These are phyloP conservation scores for Hycleus cichorii DNA, from an alignment of 1,140 invertebrate genomes.

Conservation along the genomic window DNA sequence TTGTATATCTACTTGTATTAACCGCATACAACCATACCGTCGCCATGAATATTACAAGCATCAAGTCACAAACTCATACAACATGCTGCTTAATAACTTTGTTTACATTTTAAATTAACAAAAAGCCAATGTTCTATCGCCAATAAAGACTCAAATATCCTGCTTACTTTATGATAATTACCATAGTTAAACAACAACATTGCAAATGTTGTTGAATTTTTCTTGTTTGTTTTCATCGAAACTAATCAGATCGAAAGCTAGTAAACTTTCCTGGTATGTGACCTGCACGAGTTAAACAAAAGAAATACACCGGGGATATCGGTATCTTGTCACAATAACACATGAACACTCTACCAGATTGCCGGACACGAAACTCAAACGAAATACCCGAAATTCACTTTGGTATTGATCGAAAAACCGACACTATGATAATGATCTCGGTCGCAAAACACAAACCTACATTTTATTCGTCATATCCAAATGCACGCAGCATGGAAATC, in stretches of 20 bases:
- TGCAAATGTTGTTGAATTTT: no score
- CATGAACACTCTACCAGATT: constrained; percentile 11
- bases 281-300: constrained; percentile 6
- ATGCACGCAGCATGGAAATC: background rate
- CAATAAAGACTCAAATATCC: no score
- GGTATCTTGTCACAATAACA: constrained; percentile 7
- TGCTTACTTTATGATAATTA: no score
- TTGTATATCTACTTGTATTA: constrained; percentile 11
- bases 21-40: constrained; percentile 3
- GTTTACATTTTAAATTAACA: constrained; percentile 19
- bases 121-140: background rate
- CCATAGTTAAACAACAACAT: background rate
- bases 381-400: no score
- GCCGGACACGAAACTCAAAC: background rate
- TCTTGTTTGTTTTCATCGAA: no score
- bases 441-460: background rate
- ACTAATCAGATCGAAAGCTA: no score
- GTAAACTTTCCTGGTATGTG: constrained; percentile 9
- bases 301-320: constrained; percentile 4
- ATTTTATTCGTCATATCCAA: background rate
- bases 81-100: constrained; percentile 15
- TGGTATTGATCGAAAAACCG: no score
- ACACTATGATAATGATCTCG: no score
- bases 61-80: constrained; percentile 19
- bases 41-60: constrained; percentile 26